These are phyloP conservation scores for Paracyclopina nana DNA, from an alignment of 1,140 invertebrate genomes.

Conservation along the genomic window DNA sequence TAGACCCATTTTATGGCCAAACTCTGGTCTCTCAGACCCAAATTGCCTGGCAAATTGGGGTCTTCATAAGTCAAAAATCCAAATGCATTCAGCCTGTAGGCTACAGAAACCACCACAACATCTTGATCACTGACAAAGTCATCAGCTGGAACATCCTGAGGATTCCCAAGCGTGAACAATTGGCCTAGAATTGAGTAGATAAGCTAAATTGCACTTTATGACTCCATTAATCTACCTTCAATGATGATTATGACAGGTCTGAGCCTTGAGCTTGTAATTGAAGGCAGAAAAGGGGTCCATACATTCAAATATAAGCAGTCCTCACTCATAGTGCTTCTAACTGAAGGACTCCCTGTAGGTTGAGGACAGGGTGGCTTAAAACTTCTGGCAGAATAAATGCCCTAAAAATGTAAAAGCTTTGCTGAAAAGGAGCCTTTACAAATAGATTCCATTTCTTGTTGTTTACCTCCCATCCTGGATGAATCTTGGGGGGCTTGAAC, in stretches of 20 bases:
- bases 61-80: background rate
- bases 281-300: background rate
- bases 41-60: background rate
- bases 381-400: background rate
- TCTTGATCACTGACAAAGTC: background rate
- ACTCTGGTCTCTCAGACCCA: background rate
- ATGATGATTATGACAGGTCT: background rate
- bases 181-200: too few relatives aligned
- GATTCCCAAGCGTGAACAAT: background rate
- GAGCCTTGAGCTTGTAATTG: background rate
- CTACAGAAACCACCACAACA: background rate
- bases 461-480: conserved; percentile 1
- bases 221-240: too few relatives aligned
- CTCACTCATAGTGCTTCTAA: background rate
- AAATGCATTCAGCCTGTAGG: background rate
- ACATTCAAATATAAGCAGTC: background rate
- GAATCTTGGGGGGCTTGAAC: background rate
- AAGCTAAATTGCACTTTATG: too few relatives aligned
- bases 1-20: background rate
- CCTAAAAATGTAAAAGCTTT: background rate
- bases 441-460: too few relatives aligned
- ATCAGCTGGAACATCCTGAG: background rate
- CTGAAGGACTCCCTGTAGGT: background rate
- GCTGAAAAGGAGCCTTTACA: background rate
- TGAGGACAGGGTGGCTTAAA: background rate